phyloP scores from a whole-genome alignment of 2,888 invertebrate species.

The Hipparchia semele region DNA sequence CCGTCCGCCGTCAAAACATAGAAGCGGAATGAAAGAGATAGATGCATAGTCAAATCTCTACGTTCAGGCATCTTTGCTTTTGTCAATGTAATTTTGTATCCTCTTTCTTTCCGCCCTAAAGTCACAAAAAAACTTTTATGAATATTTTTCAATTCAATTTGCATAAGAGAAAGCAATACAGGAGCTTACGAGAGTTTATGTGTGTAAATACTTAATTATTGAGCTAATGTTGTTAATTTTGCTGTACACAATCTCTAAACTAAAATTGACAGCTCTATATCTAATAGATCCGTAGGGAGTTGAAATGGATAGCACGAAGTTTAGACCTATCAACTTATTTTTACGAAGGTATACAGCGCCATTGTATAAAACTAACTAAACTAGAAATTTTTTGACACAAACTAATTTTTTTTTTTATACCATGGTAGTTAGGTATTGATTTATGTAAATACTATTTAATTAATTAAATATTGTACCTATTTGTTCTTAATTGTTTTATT shows the following conservation, averaged over 20 bases:
- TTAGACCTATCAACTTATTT: no score
- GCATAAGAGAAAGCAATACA: neutral
- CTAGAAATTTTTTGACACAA: neutral
- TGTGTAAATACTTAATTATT: constrained; percentile 10
- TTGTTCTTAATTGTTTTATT: constrained; percentile 1
- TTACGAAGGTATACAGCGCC: neutral
- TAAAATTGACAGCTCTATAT: no score
- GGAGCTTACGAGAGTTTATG: neutral
- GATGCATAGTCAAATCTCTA: no score
- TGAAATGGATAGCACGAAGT: no score
- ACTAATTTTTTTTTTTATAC: constrained; percentile 3
- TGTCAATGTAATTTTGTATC: no score
- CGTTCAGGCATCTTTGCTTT: no score
- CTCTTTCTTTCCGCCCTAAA: no score
- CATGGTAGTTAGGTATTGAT: constrained; percentile 6
- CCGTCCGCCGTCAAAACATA: no score
- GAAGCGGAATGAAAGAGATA: no score
- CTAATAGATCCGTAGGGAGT: no score
- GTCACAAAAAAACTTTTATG: no score
- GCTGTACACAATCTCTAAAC: no score
- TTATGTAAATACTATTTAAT: constrained; percentile 15
- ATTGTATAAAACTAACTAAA: neutral
- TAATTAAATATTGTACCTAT: constrained; percentile 18
- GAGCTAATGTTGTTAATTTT: neutral
- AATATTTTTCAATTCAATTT: neutral